These are phyloP conservation scores for Catharus ustulatus DNA, from an alignment of 2,797 vertebrate genomes.

Conservation along the genomic window DNA sequence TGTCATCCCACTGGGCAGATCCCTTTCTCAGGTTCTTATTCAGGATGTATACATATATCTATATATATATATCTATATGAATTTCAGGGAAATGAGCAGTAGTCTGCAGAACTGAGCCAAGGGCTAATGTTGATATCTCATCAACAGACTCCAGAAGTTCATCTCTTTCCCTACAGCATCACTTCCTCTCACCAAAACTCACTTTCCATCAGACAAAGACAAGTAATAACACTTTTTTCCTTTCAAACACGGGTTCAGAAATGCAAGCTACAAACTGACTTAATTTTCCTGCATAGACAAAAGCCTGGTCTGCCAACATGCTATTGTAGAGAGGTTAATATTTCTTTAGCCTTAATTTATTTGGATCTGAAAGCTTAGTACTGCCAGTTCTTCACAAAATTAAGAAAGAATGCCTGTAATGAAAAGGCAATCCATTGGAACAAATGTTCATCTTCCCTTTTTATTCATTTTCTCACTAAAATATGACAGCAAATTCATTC, in stretches of 20 bases:
- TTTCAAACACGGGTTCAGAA: neutral
- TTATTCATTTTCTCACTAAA: neutral
- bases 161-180: neutral
- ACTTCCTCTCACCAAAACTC: neutral
- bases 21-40: neutral
- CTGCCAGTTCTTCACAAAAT: neutral
- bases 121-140: neutral
- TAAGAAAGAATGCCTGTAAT: conserved; percentile 1
- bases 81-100: neutral
- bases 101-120: neutral
- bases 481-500: neutral
- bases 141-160: neutral
- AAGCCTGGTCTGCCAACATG: neutral
- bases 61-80: neutral
- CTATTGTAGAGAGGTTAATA: neutral
- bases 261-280: neutral
- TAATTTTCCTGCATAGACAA: neutral
- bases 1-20: neutral
- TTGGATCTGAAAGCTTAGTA: neutral
- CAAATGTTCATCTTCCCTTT: neutral
- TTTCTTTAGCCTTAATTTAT: conserved; percentile 16
- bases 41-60: neutral
- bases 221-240: neutral
- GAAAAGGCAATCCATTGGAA: neutral
- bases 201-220: neutral